Percentiles rank a stretch among this genome's conserved stretches.
phyloP scores from a whole-genome alignment of 1,140 invertebrate species.

The Ips typographus region DNA sequence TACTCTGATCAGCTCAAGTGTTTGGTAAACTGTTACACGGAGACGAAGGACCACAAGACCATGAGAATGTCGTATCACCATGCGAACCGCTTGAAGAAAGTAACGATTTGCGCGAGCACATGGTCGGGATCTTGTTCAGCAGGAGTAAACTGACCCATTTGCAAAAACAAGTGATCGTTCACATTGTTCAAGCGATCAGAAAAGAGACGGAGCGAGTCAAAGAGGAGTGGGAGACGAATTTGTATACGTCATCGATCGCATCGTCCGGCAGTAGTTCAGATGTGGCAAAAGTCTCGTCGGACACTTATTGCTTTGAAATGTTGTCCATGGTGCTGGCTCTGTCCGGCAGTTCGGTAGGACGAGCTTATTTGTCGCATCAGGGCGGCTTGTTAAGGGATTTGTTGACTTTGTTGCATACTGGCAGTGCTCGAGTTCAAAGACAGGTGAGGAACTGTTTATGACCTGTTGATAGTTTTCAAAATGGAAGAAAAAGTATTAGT shows the following conservation, averaged over 20 bases:
- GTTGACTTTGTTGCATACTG: slow-evolving; percentile 86
- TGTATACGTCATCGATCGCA: slow-evolving; percentile 37
- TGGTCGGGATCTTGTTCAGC: slow-evolving; percentile 95
- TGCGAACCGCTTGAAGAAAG: slow-evolving; percentile 65
- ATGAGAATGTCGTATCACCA: slow-evolving; percentile 50
- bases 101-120: slow-evolving; percentile 91
- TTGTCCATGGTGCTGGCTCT: slow-evolving; percentile 90
- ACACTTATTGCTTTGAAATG: slow-evolving; percentile 98
- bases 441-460: slow-evolving; percentile 61
- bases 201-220: slow-evolving; percentile 81
- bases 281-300: slow-evolving; percentile 61
- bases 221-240: slow-evolving; percentile 81
- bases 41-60: slow-evolving; percentile 51
- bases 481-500: background rate
- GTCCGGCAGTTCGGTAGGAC: slow-evolving; percentile 89
- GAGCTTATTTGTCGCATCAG: slow-evolving; percentile 88
- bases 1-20: slow-evolving; percentile 66
- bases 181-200: slow-evolving; percentile 91
- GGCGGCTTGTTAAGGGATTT: slow-evolving; percentile 81
- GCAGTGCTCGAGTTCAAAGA: slow-evolving; percentile 90
- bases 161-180: slow-evolving; percentile 91
- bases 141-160: slow-evolving; percentile 90
- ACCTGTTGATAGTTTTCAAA: slow-evolving; percentile 50
- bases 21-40: slow-evolving; percentile 86
- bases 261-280: slow-evolving; percentile 46